Evolutionary conservation across 2,797 vertebrate genomes (phyloP), one percentile per base, ranked within the genome.

Genomic region (Clarias pachynema): DNA sequence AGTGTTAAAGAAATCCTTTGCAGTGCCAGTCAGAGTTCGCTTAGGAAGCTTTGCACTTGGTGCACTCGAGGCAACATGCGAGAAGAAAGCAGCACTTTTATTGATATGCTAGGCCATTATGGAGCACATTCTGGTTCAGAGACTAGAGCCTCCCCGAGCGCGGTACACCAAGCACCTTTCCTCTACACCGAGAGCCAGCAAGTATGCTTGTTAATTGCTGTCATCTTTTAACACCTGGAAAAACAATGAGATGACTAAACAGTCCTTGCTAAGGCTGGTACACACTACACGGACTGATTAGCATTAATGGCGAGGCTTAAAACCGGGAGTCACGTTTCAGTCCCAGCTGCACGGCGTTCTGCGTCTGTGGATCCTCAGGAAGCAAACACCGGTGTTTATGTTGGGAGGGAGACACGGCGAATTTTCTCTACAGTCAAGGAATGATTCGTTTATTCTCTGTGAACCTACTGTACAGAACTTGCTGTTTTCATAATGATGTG

Each of bases 141-240:
- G 83, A 44, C 34, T 44, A 66, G 84, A 79, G 57, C 26, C 78
- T 85, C 77, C 78, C 56, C 0, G 22, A 73, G 75, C 34, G 49
- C 75, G 49, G 44, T 37, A 81, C 56, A 75, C 79, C 69, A 29
- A 57, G 79, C 72, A 68, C 62, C 60, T 68, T 77, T 77, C 70
- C 77, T 31, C 79, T 62, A 44, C 79, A 82, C 18, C 20, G 8
- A 40, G 44, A 63, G 66, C 84, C 26, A 63, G 79, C 60, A 34
- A 73, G 59, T 56, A 29, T 26, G 83, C 53, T 75, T 78, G 80
- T 60, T 82, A 82, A 86, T 82, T 79, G 81, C 66, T 83, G 85
- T 40, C 65, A 83, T 85, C 60, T 66, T 85, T 85, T 85, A 81
- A 81, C 79, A 85, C 80, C 84, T 85, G 79, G 79, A 75, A 81